phyloP scores from a whole-genome alignment of 2,888 invertebrate genomes.

The Nephrotoma guestfalica region DNA sequence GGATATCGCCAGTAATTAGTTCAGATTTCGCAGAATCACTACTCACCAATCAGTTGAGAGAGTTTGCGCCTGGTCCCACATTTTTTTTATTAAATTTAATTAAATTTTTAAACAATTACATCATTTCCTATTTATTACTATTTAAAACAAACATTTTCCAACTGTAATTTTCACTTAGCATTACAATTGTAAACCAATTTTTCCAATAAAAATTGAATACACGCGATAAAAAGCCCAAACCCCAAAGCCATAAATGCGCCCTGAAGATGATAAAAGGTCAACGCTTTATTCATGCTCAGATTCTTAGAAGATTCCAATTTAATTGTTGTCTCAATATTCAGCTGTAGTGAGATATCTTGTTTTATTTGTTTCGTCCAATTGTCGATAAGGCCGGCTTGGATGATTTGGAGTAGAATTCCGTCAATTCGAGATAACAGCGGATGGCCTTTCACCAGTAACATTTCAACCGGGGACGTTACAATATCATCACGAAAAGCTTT shows the following conservation, averaged over 20 bases:
- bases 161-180: no score
- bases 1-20: no score
- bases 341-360: not conserved
- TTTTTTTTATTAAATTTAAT: no score
- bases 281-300: not conserved
- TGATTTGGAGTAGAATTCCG: not conserved
- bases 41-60: no score
- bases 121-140: no score
- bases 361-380: not conserved
- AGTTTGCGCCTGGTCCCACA: no score
- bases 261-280: not conserved
- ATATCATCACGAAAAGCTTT: not conserved
- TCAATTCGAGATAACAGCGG: not conserved
- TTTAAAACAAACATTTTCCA: no score
- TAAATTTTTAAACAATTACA: no score
- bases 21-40: no score
- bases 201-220: not conserved
- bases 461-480: conserved; percentile 1
- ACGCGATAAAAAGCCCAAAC: not conserved
- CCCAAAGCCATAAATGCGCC: conserved; percentile 1
- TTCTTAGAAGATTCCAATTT: not conserved
- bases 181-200: not conserved
- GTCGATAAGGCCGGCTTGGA: not conserved
- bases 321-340: not conserved
- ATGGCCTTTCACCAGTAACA: not conserved